Conservation (phyloP, 2,113 vertebrate genomes). For the Gila orcuttii region DNA sequence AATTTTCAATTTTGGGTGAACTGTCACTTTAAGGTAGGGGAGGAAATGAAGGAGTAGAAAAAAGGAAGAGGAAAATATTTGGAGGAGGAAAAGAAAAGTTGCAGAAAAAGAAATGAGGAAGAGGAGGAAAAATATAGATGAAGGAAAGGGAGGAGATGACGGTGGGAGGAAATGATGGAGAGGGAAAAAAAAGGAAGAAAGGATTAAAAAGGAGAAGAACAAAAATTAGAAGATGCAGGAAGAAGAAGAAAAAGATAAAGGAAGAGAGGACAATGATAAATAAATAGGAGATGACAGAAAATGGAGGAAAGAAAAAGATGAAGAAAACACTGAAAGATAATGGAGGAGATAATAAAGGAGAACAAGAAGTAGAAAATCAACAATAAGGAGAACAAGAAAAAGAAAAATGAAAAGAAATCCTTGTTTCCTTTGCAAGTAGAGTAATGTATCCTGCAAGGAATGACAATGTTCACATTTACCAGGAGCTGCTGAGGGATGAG, state of each 20-base stretch:
- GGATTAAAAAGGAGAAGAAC: background rate
- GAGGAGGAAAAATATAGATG: background rate
- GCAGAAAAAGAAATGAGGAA: no score
- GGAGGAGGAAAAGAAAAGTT: background rate
- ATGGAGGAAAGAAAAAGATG: background rate
- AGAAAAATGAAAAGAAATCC: background rate
- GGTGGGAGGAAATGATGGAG: background rate
- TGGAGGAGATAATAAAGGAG: background rate
- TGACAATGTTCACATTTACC: conserved; percentile 67
- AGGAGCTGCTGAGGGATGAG: conserved; percentile 90
- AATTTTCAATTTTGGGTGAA: background rate
- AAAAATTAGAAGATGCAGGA: background rate
- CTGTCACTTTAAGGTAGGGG: background rate
- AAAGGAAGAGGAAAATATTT: no score
- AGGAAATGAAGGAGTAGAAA: background rate
- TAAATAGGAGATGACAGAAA: background rate
- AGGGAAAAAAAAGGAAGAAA: background rate
- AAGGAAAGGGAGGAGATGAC: background rate
- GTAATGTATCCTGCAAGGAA: background rate
- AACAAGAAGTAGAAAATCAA: background rate
- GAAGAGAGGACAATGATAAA: no score
- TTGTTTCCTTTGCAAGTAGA: background rate
- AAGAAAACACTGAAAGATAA: background rate
- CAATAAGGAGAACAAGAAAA: background rate
- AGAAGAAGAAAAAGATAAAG: background rate